phyloP scores from a whole-genome alignment of 2,888 invertebrate species.

The Synergus laeviventris region DNA sequence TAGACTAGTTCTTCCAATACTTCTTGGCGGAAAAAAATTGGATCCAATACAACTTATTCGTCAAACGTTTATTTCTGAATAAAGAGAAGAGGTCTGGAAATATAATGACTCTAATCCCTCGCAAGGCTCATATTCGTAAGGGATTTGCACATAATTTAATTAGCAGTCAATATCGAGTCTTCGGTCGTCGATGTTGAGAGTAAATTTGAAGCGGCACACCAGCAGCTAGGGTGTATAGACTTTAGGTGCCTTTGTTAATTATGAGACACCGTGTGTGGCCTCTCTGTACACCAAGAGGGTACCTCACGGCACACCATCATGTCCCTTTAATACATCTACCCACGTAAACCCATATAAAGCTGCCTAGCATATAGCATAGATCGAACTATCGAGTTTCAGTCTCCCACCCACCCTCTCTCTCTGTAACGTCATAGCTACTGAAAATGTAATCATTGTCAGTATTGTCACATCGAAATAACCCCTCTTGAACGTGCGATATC shows the following conservation, averaged over 20 bases:
- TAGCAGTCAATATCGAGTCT: background rate
- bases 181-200: background rate
- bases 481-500: background rate
- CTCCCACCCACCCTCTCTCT: background rate
- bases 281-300: conserved; percentile 38
- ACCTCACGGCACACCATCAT: background rate
- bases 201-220: conserved; percentile 39
- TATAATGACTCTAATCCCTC: background rate
- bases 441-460: background rate
- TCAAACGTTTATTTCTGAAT: background rate
- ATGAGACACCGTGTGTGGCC: conserved; percentile 70
- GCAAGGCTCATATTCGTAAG: background rate
- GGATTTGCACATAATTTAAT: background rate
- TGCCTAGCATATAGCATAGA: background rate
- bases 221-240: conserved; percentile 46
- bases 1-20: too few species aligned
- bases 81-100: background rate
- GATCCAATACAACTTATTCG: too few species aligned
- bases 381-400: background rate
- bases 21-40: too few species aligned
- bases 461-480: background rate
- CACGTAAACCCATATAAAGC: conserved; percentile 1
- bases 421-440: background rate
- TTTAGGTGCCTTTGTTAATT: conserved; percentile 67
- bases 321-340: background rate